Base-by-base conservation (phyloP, 1,140 invertebrate species). In the Euwallacea similis region DNA sequence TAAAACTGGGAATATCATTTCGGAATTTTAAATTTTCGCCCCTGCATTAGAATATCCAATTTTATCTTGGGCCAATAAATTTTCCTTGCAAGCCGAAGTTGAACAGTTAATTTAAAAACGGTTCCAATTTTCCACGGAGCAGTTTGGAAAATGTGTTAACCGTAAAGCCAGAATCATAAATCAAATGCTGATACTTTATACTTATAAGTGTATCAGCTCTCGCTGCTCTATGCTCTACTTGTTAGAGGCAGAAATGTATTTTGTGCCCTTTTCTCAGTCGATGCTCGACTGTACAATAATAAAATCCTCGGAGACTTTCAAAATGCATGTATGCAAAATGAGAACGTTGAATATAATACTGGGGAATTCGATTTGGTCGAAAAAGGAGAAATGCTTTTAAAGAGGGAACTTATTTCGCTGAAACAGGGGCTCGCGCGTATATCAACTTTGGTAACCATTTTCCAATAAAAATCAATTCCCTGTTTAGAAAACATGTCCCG, bases 61-160 rank as follows among this genome's bases (percentile, higher is more conserved):
- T 66, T 66, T 66, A 56, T 66, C 64, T 66, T 58, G 41, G n/a
- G 46, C 64, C 64, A 58, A 66, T 66, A 66, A 66, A 66, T 66
- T 66, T 66, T 44, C 64, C 53, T 66, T 58, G 53, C 53, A 66
- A 65, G 53, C 42, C 53, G 21, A 66, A 66, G 21, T 58, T 66
- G 64, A 66, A 66, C 64, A 66, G 53, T 66, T 66, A 66, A 66
- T 66, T 66, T 66, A 66, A 66, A 66, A 66, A 58, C 64, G 64
- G 66, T 62, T 54, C 66, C 56, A 69, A 69, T 69, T 69, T 69
- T 69, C 46, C 59, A 41, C 66, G 33, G 44, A 54, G 59, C 56
- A 69, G 56, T 69, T 69, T 41, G 43, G 16, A 69, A 69, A 69
- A 69, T 69, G 66, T 62, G 59, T 61, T 69, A 69, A 61, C 66